Conservation (phyloP, 2,888 invertebrate genomes). For the Venustoraphidia nigricollis region DNA sequence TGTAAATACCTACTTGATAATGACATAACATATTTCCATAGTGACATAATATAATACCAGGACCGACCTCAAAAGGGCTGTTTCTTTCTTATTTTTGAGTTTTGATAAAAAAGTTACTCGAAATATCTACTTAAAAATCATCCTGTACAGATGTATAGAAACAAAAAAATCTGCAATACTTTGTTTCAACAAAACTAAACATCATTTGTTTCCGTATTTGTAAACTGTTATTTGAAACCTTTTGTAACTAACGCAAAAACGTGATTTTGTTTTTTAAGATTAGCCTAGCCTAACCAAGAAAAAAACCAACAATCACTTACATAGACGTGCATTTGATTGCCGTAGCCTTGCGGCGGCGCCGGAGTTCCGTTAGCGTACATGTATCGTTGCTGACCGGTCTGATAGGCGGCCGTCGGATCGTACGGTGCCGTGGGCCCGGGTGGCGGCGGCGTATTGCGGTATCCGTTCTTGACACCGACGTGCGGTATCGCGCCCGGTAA, state of each 20-base stretch:
- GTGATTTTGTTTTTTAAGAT: slow-evolving; percentile 9
- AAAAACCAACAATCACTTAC: slow-evolving; percentile 30
- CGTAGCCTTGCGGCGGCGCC: slow-evolving; percentile 41
- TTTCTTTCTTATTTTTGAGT: too few species aligned
- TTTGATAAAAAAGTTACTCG: too few species aligned
- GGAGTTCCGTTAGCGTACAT: slow-evolving; percentile 44
- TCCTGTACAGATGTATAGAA: too few species aligned
- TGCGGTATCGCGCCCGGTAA: slow-evolving; percentile 33
- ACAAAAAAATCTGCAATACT: too few species aligned
- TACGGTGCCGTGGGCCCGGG: slow-evolving; percentile 33
- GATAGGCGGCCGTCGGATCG: slow-evolving; percentile 34
- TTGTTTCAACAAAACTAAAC: too few species aligned
- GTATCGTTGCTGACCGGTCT: slow-evolving; percentile 44
- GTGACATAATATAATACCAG: too few species aligned
- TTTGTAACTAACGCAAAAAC: slow-evolving; percentile 6
- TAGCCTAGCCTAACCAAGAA: background rate
- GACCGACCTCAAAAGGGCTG: too few species aligned
- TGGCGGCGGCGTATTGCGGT: slow-evolving; percentile 42
- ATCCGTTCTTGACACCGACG: slow-evolving; percentile 47
- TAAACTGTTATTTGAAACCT: too few species aligned
- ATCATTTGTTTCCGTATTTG: too few species aligned
- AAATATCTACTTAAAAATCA: too few species aligned
- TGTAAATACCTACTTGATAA: too few species aligned
- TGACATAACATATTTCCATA: too few species aligned
- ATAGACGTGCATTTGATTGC: slow-evolving; percentile 44